Evolutionary conservation across 1,140 invertebrate species (phyloP).

Genomic region (Tetramorium simillimum): DNA sequence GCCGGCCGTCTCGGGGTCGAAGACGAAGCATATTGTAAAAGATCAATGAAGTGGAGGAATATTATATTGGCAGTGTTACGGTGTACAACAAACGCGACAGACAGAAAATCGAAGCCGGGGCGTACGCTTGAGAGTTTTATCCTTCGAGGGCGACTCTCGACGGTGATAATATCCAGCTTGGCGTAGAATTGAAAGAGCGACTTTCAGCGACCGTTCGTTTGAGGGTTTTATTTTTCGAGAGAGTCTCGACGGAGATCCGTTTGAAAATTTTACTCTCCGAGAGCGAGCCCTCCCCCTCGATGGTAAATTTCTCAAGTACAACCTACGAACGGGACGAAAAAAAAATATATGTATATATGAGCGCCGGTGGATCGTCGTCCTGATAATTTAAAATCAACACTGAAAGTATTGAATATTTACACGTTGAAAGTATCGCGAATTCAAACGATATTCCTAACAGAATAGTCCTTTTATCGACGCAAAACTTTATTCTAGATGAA

Average conservation of each 20-base stretch:
- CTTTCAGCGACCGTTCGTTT: conserved; percentile 2
- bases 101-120: conserved; percentile 15
- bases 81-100: conserved; percentile 8
- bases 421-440: background rate
- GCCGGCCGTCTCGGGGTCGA: conserved; percentile 29
- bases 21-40: conserved; percentile 46
- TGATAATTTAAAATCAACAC: conserved; percentile 1
- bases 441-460: conserved; percentile 12
- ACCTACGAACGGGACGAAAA: conserved; percentile 9
- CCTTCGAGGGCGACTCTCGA: background rate
- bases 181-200: conserved; percentile 1
- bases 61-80: conserved; percentile 59
- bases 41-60: conserved; percentile 43
- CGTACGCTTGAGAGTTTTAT: conserved; percentile 10
- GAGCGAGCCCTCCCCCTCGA: background rate
- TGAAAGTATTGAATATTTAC: background rate
- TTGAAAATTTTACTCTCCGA: conserved; percentile 2
- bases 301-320: conserved; percentile 28
- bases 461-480: background rate
- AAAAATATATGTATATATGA: conserved; percentile 3
- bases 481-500: conserved; percentile 20
- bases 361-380: conserved; percentile 10
- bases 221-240: background rate
- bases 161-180: background rate
- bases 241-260: conserved; percentile 6